phyloP scores from a whole-genome alignment of 1,140 invertebrate genomes.

The Reticulitermes speratus region DNA sequence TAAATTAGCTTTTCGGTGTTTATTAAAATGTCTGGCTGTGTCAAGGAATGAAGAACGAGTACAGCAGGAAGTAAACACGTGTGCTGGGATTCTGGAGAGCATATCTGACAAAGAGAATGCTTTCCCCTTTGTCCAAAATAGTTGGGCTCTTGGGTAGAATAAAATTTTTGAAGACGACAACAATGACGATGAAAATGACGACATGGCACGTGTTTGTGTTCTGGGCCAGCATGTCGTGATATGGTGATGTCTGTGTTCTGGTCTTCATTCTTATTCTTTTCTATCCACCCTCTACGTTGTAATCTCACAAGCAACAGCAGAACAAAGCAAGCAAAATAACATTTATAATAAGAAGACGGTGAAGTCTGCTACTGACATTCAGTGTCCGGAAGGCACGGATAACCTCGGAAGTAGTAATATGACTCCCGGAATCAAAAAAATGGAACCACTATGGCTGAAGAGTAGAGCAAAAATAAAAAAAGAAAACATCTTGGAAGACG shows the following conservation, averaged over 20 bases:
- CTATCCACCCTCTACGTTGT: too few relatives aligned
- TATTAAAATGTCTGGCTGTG: too few relatives aligned
- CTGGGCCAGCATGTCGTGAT: too few relatives aligned
- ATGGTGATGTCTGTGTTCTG: too few relatives aligned
- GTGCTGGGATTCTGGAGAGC: neutral
- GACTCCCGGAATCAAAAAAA: neutral
- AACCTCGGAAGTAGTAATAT: neutral
- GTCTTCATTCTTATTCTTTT: too few relatives aligned
- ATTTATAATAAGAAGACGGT: too few relatives aligned
- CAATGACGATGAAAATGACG: too few relatives aligned
- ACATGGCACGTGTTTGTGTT: too few relatives aligned
- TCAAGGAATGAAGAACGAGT: too few relatives aligned
- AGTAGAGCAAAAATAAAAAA: neutral
- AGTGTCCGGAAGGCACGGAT: neutral
- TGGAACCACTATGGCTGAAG: neutral
- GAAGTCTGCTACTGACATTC: too few relatives aligned
- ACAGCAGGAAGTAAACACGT: neutral
- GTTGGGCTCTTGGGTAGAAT: neutral
- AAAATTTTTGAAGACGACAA: neutral
- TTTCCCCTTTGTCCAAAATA: neutral
- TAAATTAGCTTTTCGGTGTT: too few relatives aligned
- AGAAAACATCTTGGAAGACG: neutral
- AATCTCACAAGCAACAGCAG: neutral
- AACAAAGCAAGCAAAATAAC: neutral
- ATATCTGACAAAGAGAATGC: neutral